A percentile compares a stretch with the other conserved stretches of the same genome.
Conservation (phyloP, 2,888 invertebrate genomes). For the Cryptophagus acutangulus region DNA sequence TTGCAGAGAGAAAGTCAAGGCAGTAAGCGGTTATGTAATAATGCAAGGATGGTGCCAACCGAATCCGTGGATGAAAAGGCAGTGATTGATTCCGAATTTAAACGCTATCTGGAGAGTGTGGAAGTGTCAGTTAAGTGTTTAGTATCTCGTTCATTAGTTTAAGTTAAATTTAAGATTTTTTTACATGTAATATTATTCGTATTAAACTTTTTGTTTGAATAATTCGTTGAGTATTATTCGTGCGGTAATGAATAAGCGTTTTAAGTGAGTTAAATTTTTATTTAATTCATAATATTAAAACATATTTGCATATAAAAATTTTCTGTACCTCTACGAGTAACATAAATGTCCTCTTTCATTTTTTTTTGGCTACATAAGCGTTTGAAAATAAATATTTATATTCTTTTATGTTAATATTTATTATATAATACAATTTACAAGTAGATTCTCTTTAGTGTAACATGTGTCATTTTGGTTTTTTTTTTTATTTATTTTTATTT, state of each 20-base stretch:
- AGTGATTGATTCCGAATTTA: slow-evolving; percentile 22
- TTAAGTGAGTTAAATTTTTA: slow-evolving; percentile 17
- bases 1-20: slow-evolving; percentile 26
- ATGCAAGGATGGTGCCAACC: slow-evolving; percentile 15
- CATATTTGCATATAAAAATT: slow-evolving; percentile 36
- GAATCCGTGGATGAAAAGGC: slow-evolving; percentile 17
- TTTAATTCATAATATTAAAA: slow-evolving; percentile 29
- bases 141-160: slow-evolving; percentile 8
- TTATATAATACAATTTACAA: slow-evolving; percentile 30
- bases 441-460: slow-evolving; percentile 21
- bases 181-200: neutral
- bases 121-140: slow-evolving; percentile 22
- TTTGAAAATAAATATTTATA: slow-evolving; percentile 35
- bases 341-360: slow-evolving; percentile 25
- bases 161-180: slow-evolving; percentile 3
- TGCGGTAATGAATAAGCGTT: too few species aligned
- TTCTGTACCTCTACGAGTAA: slow-evolving; percentile 32
- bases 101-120: slow-evolving; percentile 27
- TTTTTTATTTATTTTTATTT: too few species aligned
- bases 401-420: slow-evolving; percentile 9
- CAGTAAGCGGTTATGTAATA: slow-evolving; percentile 25
- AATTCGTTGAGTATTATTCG: too few species aligned
- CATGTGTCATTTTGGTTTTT: slow-evolving; percentile 6
- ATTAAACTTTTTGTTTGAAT: too few species aligned
- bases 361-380: slow-evolving; percentile 33